Conservation (phyloP, 2,888 invertebrate species). For the Drosophila tripunctata region DNA sequence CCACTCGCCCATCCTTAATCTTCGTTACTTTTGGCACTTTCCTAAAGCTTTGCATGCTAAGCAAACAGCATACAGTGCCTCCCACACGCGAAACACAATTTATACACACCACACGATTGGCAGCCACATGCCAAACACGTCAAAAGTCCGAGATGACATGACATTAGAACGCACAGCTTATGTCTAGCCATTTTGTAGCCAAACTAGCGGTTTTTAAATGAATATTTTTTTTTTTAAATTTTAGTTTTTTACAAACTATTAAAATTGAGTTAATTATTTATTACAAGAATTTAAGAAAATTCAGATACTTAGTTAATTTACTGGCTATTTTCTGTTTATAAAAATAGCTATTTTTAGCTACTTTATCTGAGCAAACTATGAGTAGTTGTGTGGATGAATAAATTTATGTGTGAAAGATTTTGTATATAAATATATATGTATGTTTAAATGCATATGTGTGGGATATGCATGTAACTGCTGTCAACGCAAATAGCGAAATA, state of each 20-base stretch:
- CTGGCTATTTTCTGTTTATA: neutral
- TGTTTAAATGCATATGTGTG: slow-evolving; percentile 31
- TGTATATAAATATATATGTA: no score
- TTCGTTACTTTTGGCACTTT: slow-evolving; percentile 81
- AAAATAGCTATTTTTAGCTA: neutral
- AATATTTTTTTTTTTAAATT: no score
- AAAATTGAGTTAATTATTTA: no score
- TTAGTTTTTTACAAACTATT: no score
- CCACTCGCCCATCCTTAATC: slow-evolving; percentile 75
- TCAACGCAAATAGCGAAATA: slow-evolving; percentile 65
- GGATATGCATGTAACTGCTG: slow-evolving; percentile 67
- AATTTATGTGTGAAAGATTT: neutral
- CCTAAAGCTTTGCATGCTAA: slow-evolving; percentile 74
- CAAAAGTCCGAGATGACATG: slow-evolving; percentile 38
- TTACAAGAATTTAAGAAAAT: no score
- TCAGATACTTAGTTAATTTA: neutral
- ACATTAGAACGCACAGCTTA: slow-evolving; percentile 16
- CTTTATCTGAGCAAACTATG: neutral
- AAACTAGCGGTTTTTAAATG: neutral
- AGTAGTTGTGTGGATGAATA: neutral
- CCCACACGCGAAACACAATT: neutral
- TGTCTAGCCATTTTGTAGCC: slow-evolving; percentile 29
- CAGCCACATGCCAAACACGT: slow-evolving; percentile 44
- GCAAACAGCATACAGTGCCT: slow-evolving; percentile 53
- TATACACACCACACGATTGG: slow-evolving; percentile 11